Evolutionary conservation across 2,888 invertebrate genomes (phyloP).

Genomic region (Deilephila elpenor): DNA sequence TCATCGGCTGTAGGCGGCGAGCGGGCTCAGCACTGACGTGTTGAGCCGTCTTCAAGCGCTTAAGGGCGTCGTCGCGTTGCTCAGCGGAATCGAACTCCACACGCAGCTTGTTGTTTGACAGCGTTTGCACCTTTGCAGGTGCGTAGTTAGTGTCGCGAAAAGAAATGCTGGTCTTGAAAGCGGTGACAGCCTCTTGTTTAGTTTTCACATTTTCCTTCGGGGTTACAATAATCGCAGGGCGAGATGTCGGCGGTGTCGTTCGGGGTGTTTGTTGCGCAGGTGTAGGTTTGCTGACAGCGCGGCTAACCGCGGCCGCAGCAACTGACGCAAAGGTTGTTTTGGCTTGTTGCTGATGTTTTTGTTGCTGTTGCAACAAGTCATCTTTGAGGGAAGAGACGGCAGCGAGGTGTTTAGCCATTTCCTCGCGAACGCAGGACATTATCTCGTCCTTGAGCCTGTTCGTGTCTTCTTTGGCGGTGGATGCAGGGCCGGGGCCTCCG

Average conservation of each 20-base stretch:
- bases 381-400: too few relatives aligned
- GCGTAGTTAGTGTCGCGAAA: constrained; percentile 8
- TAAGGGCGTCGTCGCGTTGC: constrained; percentile 21
- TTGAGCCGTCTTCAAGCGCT: neutral
- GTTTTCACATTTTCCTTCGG: constrained; percentile 28
- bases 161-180: neutral
- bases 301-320: too few relatives aligned
- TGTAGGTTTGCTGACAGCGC: too few relatives aligned
- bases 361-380: too few relatives aligned
- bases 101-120: constrained; percentile 29
- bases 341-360: too few relatives aligned
- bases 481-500: too few relatives aligned
- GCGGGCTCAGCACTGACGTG: constrained; percentile 27
- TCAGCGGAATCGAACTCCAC: constrained; percentile 26
- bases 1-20: constrained; percentile 31
- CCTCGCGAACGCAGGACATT: too few relatives aligned
- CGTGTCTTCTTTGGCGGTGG: too few relatives aligned
- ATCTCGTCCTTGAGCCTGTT: too few relatives aligned
- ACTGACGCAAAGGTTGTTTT: too few relatives aligned
- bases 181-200: neutral
- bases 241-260: neutral
- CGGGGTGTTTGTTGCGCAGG: too few relatives aligned
- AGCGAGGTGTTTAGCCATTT: too few relatives aligned
- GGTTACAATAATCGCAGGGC: constrained; percentile 34
- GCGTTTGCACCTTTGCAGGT: neutral